phyloP scores from a whole-genome alignment of 2,797 vertebrate species.

The Tokudaia muenninki region DNA sequence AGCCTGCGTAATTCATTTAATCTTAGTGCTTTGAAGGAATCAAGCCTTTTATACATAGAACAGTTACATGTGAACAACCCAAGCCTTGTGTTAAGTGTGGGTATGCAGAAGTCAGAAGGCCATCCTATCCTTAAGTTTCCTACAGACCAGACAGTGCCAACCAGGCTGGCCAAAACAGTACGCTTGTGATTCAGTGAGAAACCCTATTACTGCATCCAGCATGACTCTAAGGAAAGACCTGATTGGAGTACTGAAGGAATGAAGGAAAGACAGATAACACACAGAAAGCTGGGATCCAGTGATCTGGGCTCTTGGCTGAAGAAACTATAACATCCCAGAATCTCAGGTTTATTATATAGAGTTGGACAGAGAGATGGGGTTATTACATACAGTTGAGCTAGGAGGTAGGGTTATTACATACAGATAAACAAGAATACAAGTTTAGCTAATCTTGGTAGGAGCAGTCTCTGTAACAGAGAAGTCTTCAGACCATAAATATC shows the following conservation, averaged over 20 bases:
- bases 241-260: background rate
- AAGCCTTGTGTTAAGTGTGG: background rate
- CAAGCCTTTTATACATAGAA: background rate
- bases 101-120: background rate
- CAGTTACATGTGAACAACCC: background rate
- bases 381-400: background rate
- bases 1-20: background rate
- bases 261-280: background rate
- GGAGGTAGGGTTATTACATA: background rate
- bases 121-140: background rate
- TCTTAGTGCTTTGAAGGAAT: background rate
- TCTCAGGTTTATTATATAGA: background rate
- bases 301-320: background rate
- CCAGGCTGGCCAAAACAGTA: background rate
- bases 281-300: background rate
- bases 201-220: background rate
- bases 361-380: background rate
- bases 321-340: background rate
- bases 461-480: background rate
- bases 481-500: background rate
- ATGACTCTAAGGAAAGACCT: background rate
- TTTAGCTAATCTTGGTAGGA: background rate
- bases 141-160: background rate
- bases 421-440: background rate
- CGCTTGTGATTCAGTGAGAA: too few relatives aligned